Conservation (phyloP, 2,113 vertebrate genomes). For the Mellivora capensis region DNA sequence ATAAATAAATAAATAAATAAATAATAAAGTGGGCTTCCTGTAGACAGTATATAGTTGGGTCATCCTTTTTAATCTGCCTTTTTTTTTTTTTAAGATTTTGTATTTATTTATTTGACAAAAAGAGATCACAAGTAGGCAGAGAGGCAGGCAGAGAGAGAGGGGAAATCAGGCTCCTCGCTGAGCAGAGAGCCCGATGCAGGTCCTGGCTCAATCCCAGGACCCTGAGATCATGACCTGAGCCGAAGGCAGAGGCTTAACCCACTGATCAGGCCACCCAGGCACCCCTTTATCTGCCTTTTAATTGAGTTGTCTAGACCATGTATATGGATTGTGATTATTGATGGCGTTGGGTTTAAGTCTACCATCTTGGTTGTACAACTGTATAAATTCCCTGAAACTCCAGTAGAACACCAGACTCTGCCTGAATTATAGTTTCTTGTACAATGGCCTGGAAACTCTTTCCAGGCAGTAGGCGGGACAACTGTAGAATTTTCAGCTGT, state of each 20-base stretch:
- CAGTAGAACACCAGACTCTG: not conserved
- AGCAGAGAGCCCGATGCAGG: too few species aligned
- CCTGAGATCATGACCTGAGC: too few species aligned
- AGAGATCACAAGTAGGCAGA: too few species aligned
- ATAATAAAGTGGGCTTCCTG: not conserved
- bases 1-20: not conserved
- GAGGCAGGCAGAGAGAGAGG: too few species aligned
- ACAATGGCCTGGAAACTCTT: too few species aligned
- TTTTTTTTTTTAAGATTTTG: not conserved
- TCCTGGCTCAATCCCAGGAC: too few species aligned
- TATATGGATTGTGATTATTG: not conserved
- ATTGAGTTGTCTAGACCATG: not conserved
- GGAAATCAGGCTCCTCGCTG: too few species aligned
- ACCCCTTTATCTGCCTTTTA: not conserved
- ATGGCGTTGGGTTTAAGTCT: not conserved
- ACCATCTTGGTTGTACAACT: not conserved
- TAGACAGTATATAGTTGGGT: not conserved
- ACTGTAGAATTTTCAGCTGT: not conserved
- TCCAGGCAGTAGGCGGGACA: not conserved
- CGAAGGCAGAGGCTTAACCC: too few species aligned
- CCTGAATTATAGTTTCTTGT: not conserved
- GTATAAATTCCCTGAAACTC: not conserved
- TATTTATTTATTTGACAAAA: too few species aligned
- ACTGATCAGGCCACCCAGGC: too few species aligned
- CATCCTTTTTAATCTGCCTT: not conserved